These are phyloP conservation scores for Dicentrarchus labrax DNA, from an alignment of 2,113 vertebrate species.

Conservation along the genomic window DNA sequence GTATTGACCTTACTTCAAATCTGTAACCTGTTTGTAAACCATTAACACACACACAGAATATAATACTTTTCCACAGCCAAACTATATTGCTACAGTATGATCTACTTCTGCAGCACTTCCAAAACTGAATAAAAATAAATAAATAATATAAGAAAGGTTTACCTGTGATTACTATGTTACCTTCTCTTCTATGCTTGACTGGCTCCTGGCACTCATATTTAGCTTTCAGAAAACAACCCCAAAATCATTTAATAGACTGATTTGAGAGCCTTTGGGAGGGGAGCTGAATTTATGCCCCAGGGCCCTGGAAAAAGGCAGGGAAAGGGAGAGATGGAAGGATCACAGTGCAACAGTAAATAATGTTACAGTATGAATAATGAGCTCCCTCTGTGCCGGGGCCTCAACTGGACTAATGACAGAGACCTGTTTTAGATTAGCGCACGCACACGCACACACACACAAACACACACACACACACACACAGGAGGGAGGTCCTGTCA, in stretches of 20 bases:
- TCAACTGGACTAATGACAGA: conserved; percentile 76
- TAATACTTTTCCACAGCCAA: conserved; percentile 22
- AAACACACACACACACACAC: conserved; percentile 27
- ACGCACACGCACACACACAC: conserved; percentile 49
- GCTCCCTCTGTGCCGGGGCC: conserved; percentile 68
- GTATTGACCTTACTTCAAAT: not conserved
- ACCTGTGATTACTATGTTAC: conserved; percentile 51
- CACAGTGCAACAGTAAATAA: conserved; percentile 77
- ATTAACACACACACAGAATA: conserved; percentile 7
- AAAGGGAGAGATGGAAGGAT: conserved; percentile 62
- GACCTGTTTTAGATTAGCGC: conserved; percentile 79
- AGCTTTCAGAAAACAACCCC: conserved; percentile 61
- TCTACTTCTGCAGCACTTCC: conserved; percentile 15
- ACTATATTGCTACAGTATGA: conserved; percentile 11
- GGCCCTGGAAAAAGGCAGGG: conserved; percentile 49
- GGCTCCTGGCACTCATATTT: conserved; percentile 43
- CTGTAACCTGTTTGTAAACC: conserved; percentile 29
- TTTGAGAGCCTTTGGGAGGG: conserved; percentile 53
- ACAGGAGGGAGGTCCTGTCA: conserved; percentile 54
- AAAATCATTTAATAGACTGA: conserved; percentile 64
- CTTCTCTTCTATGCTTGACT: conserved; percentile 35
- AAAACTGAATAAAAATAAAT: too few relatives aligned
- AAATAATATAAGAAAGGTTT: conserved; percentile 38
- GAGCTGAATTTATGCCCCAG: conserved; percentile 42
- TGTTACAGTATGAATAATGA: conserved; percentile 81